Evolutionary conservation across 2,113 vertebrate species (phyloP).

Genomic region (Leucosticte australis): DNA sequence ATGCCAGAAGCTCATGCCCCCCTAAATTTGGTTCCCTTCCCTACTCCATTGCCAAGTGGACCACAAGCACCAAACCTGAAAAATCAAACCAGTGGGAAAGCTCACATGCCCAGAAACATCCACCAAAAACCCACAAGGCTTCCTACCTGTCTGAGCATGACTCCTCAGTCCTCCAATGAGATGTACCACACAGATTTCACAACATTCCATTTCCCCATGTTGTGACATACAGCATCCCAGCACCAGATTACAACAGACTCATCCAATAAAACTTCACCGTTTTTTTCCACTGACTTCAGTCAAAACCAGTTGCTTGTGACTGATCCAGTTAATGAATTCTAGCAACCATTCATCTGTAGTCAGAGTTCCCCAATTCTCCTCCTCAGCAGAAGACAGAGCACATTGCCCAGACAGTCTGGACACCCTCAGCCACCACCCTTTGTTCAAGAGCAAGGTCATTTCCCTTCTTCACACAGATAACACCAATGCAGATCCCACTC

Average conservation of each 20-base stretch:
- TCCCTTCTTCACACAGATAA: background rate
- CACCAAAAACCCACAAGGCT: background rate
- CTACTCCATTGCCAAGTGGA: background rate
- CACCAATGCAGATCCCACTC: background rate
- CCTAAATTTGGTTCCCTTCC: background rate
- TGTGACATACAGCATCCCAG: background rate
- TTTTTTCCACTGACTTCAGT: background rate
- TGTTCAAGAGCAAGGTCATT: rapidly evolving
- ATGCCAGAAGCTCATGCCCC: background rate
- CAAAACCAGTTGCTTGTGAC: background rate
- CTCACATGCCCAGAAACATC: background rate
- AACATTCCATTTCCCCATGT: background rate
- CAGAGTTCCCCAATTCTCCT: background rate
- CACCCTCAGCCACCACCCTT: background rate
- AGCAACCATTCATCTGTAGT: background rate
- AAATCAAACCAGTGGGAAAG: background rate
- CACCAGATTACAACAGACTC: background rate
- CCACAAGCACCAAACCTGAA: background rate
- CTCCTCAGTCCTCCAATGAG: background rate
- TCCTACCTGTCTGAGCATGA: background rate
- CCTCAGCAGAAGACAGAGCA: background rate
- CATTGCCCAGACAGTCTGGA: background rate
- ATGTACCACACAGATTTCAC: background rate
- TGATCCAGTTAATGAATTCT: background rate
- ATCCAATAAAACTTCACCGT: background rate